These are phyloP conservation scores for Barypeithes pellucidus DNA, from an alignment of 2,888 invertebrate genomes.

Conservation along the genomic window DNA sequence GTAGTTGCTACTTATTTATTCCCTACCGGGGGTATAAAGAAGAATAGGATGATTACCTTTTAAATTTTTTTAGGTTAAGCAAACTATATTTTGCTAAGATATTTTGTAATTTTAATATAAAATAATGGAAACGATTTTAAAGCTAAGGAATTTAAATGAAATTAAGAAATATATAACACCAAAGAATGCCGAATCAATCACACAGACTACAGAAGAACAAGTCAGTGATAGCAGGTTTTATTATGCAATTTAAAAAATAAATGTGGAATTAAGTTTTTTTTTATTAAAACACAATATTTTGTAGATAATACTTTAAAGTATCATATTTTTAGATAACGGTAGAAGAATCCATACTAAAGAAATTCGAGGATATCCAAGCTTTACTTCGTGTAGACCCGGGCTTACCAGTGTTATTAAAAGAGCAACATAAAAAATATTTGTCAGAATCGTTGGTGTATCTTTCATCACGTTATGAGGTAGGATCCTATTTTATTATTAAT, in stretches of 20 bases:
- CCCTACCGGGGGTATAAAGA: too few relatives aligned
- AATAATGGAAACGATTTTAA: constrained; percentile 42
- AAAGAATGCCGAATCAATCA: constrained; percentile 74
- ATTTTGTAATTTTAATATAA: not conserved
- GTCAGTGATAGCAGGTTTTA: constrained; percentile 65
- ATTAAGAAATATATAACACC: constrained; percentile 73
- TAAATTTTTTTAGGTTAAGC: constrained; percentile 3
- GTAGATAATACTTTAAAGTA: too few relatives aligned
- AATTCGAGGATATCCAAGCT: constrained; percentile 72
- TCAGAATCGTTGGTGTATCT: constrained; percentile 80
- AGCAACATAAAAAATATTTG: constrained; percentile 79
- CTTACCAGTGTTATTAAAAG: constrained; percentile 76
- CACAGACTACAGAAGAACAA: constrained; percentile 75
- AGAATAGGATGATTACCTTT: not conserved
- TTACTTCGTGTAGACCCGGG: constrained; percentile 73
- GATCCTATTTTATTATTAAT: constrained; percentile 1
- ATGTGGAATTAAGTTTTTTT: too few relatives aligned
- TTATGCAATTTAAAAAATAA: not conserved
- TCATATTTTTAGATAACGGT: constrained; percentile 74
- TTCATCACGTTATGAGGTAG: constrained; percentile 76
- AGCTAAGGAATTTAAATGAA: constrained; percentile 53
- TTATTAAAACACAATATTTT: too few relatives aligned
- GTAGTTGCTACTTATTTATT: too few relatives aligned
- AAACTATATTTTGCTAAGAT: not conserved
- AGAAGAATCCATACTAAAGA: constrained; percentile 74